phyloP scores from a whole-genome alignment of 2,888 invertebrate species.

The Microplitis manilae region DNA sequence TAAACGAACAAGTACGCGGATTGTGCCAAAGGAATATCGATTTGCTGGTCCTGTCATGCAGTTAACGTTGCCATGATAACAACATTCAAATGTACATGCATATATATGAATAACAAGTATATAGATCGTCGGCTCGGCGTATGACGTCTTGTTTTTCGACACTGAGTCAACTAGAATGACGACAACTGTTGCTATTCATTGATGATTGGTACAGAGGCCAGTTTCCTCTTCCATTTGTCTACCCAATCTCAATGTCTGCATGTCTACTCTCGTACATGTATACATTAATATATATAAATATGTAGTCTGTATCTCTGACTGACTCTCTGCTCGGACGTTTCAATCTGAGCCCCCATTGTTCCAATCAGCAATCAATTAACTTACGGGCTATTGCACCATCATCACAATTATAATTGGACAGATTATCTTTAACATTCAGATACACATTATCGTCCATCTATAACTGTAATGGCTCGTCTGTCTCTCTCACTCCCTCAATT shows the following conservation, averaged over 20 bases:
- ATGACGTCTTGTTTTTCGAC: not conserved
- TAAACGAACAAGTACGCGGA: not conserved
- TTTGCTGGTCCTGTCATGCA: constrained; percentile 35
- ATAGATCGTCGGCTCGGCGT: not conserved
- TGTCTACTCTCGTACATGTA: not conserved
- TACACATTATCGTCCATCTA: not conserved
- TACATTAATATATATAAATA: not conserved
- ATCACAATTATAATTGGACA: constrained; percentile 23
- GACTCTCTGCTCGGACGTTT: constrained; percentile 17
- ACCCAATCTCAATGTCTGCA: not conserved
- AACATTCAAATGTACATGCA: not conserved
- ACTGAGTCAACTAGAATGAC: constrained; percentile 8
- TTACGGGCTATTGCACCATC: constrained; percentile 19
- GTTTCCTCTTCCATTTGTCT: constrained; percentile 34
- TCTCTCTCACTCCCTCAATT: not conserved
- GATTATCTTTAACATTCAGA: constrained; percentile 16
- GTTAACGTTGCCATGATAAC: constrained; percentile 39
- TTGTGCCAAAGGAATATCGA: constrained; percentile 41
- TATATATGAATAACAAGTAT: constrained; percentile 5
- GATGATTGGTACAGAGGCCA: constrained; percentile 14
- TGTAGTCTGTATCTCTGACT: not conserved
- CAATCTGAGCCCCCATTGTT: constrained; percentile 37
- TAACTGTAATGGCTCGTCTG: constrained; percentile 6
- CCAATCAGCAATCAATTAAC: constrained; percentile 42
- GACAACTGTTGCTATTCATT: constrained; percentile 39